Conservation (phyloP, 2,888 invertebrate species). For the Heterodera filipjevi region DNA sequence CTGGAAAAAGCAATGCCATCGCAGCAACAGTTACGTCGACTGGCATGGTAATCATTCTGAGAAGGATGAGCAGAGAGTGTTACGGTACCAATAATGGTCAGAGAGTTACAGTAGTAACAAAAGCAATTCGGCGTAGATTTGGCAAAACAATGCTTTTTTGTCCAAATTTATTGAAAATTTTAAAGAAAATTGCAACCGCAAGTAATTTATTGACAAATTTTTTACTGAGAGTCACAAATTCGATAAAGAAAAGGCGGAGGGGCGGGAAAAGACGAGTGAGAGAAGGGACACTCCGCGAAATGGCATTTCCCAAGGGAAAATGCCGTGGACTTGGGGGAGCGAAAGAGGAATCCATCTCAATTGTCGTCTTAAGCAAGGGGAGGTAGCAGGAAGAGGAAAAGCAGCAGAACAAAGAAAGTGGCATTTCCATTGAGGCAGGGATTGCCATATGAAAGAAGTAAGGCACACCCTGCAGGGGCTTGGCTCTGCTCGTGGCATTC, state of each 20-base stretch:
- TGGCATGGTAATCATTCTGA: neutral
- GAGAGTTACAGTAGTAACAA: too few species aligned
- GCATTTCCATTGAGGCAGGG: too few species aligned
- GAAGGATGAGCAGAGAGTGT: too few species aligned
- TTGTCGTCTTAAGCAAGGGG: conserved; percentile 6
- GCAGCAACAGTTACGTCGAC: neutral
- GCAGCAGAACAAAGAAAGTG: neutral
- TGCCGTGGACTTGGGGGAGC: neutral
- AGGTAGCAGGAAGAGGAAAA: neutral
- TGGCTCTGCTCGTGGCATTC: too few species aligned
- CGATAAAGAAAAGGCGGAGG: neutral
- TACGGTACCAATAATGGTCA: too few species aligned
- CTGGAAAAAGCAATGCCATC: neutral
- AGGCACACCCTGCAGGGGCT: too few species aligned
- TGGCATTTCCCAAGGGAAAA: conserved; percentile 12
- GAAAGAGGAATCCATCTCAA: neutral
- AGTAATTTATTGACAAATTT: conserved; percentile 17
- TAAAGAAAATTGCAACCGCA: too few species aligned
- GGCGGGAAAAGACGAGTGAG: neutral
- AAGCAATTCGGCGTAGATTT: too few species aligned
- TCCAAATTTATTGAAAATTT: too few species aligned
- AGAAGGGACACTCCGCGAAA: neutral
- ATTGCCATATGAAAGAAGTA: too few species aligned
- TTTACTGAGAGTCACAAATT: neutral
- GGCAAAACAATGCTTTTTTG: neutral